Percentiles rank a stretch among this genome's conserved stretches.
These are phyloP conservation scores for Tragopan temminckii DNA, from an alignment of 2,797 vertebrate genomes.

Conservation along the genomic window DNA sequence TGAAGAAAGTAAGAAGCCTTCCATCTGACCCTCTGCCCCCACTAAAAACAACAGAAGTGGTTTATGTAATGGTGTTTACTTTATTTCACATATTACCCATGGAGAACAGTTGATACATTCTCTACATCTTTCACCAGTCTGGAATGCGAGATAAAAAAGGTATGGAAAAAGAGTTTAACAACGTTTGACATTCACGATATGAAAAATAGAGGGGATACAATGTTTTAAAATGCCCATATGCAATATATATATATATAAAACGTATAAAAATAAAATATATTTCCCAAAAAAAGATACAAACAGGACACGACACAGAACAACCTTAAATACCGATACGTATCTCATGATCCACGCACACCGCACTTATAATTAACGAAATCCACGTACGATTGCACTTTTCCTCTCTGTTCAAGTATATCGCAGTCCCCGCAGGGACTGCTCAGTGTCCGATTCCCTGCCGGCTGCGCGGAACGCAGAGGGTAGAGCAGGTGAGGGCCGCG, in stretches of 20 bases:
- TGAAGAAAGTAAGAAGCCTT: neutral
- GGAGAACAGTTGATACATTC: constrained; percentile 81
- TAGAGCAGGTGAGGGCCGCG: constrained; percentile 25
- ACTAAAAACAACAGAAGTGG: constrained; percentile 3
- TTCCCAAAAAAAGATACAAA: constrained; percentile 70
- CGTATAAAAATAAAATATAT: constrained; percentile 87
- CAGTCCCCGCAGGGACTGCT: constrained; percentile 64
- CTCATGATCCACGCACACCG: constrained; percentile 72
- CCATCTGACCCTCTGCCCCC: neutral
- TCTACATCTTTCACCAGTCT: constrained; percentile 70
- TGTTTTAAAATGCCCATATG: constrained; percentile 85
- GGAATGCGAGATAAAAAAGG: constrained; percentile 69
- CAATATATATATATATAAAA: constrained; percentile 75
- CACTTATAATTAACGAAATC: constrained; percentile 76
- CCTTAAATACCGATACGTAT: constrained; percentile 82
- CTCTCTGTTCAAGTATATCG: constrained; percentile 85
- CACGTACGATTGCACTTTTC: constrained; percentile 85
- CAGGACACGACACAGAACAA: constrained; percentile 71
- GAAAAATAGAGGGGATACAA: constrained; percentile 80
- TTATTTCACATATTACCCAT: constrained; percentile 78
- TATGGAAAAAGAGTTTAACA: constrained; percentile 54
- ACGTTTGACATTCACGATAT: constrained; percentile 74
- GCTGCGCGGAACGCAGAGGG: constrained; percentile 49
- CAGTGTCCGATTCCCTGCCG: constrained; percentile 73
- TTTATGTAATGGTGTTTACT: constrained; percentile 74